Conservation (phyloP, 2,113 vertebrate genomes). For the Galemys pyrenaicus region DNA sequence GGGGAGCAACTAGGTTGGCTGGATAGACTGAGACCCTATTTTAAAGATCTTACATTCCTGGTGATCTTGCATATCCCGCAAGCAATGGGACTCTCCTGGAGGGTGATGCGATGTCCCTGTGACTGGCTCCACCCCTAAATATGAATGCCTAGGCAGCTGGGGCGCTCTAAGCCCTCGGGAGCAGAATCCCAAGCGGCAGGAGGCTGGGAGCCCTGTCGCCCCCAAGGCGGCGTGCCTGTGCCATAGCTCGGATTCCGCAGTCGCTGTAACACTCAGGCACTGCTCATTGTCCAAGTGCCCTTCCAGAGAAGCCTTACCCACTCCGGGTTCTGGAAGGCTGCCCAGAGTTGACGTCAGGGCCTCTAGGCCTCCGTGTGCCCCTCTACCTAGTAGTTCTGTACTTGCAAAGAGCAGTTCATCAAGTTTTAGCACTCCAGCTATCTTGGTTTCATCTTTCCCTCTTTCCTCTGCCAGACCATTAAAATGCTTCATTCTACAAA, state of each 20-base stretch:
- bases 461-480: background rate
- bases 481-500: constrained; percentile 32
- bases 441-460: background rate
- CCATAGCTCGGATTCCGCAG: background rate
- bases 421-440: background rate
- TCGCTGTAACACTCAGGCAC: background rate
- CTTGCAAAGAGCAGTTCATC: background rate
- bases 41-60: background rate
- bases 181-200: background rate
- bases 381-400: background rate
- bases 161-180: background rate
- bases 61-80: background rate
- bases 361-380: background rate
- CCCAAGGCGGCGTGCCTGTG: background rate
- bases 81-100: background rate
- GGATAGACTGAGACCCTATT: background rate
- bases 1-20: background rate
- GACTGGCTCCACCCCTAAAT: background rate
- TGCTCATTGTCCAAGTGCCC: background rate
- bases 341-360: background rate
- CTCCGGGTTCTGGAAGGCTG: background rate
- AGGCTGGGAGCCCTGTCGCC: background rate
- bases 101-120: background rate
- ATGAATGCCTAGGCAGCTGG: background rate
- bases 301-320: background rate